Evolutionary conservation across 2,797 vertebrate genomes (phyloP).

Genomic region (Fratercula arctica): DNA sequence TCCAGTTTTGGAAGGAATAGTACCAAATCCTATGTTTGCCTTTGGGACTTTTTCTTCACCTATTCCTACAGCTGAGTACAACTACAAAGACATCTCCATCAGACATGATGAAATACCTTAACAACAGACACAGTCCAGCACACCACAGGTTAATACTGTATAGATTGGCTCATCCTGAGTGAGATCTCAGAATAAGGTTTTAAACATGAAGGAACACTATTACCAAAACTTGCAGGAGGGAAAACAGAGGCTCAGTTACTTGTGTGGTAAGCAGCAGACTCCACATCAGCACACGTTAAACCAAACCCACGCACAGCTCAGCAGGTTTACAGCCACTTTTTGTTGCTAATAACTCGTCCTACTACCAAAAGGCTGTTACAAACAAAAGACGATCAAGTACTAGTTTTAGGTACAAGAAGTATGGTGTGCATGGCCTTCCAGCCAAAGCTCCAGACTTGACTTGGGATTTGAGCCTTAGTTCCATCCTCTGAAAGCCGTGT

Average conservation of each 20-base stretch:
- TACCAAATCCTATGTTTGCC: not conserved
- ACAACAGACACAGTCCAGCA: not conserved
- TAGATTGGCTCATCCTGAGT: not conserved
- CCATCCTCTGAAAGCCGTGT: not conserved
- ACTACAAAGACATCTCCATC: not conserved
- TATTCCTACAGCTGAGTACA: not conserved
- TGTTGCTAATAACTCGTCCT: accelerated
- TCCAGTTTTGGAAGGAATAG: not conserved
- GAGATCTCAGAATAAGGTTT: not conserved
- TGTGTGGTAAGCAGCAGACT: not conserved
- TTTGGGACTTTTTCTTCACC: not conserved
- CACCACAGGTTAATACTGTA: not conserved
- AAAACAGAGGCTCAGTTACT: not conserved
- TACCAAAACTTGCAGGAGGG: not conserved
- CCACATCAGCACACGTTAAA: not conserved
- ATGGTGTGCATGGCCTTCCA: not conserved
- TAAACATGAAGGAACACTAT: not conserved
- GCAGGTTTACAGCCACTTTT: not conserved
- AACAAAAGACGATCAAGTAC: not conserved
- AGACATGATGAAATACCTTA: not conserved
- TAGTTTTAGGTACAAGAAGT: not conserved
- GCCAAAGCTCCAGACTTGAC: not conserved
- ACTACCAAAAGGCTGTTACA: not conserved
- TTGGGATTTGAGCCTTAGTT: not conserved
- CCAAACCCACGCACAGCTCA: not conserved